A percentile compares a stretch with the other conserved stretches of the same genome.
These are phyloP conservation scores for Sander lucioperca DNA, from an alignment of 2,113 vertebrate species.

Conservation along the genomic window DNA sequence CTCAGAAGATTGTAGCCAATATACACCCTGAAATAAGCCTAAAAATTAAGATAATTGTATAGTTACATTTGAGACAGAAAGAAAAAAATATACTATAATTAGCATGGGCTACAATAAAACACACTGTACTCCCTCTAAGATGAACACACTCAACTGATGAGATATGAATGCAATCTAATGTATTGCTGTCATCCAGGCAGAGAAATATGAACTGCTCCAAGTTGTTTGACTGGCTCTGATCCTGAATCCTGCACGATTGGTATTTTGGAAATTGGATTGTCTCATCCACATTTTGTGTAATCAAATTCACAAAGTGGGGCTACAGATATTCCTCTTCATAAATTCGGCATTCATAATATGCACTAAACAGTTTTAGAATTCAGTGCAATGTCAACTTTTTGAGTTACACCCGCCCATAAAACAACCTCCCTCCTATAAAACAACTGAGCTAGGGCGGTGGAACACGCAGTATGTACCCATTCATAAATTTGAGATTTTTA, in stretches of 20 bases:
- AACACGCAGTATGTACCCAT: neutral
- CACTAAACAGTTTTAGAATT: neutral
- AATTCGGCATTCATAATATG: neutral
- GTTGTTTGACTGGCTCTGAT: conserved; percentile 4
- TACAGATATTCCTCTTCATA: neutral
- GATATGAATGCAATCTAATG: neutral
- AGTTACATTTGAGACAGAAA: neutral
- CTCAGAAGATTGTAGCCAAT: neutral
- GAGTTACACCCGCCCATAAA: conserved; percentile 5
- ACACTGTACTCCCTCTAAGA: neutral
- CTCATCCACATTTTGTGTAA: neutral
- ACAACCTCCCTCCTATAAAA: neutral
- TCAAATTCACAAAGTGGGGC: neutral
- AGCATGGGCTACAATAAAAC: neutral
- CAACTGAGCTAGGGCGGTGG: neutral
- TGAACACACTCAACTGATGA: neutral
- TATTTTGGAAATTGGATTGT: neutral
- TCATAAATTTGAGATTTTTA: conserved; percentile 23
- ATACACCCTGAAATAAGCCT: neutral
- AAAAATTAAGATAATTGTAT: neutral
- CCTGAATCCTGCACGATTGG: neutral
- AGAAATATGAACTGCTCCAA: neutral
- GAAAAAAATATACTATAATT: no score
- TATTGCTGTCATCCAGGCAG: neutral
- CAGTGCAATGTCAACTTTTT: neutral